Evolutionary conservation across 1,140 invertebrate species (phyloP).

Genomic region (Brachionus angularis): DNA sequence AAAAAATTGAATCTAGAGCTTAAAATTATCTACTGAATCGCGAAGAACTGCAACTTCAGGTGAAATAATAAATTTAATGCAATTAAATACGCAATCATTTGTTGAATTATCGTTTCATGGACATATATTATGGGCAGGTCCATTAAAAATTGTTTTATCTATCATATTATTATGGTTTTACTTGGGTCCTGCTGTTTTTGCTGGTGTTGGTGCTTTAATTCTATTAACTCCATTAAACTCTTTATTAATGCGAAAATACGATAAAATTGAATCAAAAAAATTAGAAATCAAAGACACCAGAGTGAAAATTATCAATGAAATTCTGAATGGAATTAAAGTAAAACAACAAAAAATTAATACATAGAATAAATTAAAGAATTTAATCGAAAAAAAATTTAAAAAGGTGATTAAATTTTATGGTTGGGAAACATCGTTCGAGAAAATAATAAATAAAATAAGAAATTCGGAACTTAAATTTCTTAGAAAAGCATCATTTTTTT

Average conservation of each 20-base stretch:
- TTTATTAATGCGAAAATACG: constrained; percentile 73
- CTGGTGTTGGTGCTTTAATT: constrained; percentile 58
- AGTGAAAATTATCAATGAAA: constrained; percentile 58
- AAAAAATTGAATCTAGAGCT: neutral
- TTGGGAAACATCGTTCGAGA: constrained; percentile 59
- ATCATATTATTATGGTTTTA: constrained; percentile 83
- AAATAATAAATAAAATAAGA: constrained; percentile 54
- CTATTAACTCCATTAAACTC: constrained; percentile 69
- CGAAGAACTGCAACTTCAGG: constrained; percentile 60
- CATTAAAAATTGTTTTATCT: constrained; percentile 79
- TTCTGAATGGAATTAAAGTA: constrained; percentile 59
- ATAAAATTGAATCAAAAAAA: constrained; percentile 59
- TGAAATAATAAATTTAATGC: constrained; percentile 64
- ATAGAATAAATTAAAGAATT: too few species aligned
- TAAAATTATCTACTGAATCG: constrained; percentile 48
- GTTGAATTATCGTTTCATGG: constrained; percentile 67
- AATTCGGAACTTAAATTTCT: constrained; percentile 59
- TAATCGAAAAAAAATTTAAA: neutral
- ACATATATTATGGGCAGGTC: constrained; percentile 94
- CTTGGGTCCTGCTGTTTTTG: constrained; percentile 58
- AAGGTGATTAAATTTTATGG: constrained; percentile 54
- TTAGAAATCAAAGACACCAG: constrained; percentile 63
- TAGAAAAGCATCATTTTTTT: constrained; percentile 47
- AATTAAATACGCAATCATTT: constrained; percentile 61
- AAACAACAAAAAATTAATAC: neutral